Base-by-base conservation (phyloP, 2,888 invertebrate genomes). In the Pheosia tremula region DNA sequence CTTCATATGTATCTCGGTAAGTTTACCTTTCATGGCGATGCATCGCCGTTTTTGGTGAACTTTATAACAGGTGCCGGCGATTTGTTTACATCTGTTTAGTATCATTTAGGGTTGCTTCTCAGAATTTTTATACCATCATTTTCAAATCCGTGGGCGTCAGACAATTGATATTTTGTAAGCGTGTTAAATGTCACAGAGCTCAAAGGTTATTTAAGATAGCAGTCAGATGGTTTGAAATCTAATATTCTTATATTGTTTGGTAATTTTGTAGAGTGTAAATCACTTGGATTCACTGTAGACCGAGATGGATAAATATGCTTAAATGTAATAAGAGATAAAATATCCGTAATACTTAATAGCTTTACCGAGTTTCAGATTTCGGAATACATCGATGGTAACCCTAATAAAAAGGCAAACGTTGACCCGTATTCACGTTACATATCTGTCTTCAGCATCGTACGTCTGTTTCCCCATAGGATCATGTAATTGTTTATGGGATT, bases 361-460 rank as follows among this genome's bases (percentile, higher is more conserved):
- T 39, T 7, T 39, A 39, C 39, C 7, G 10, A 9, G 43, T 45
- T 45, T 9, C 43, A 6, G 47, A 11, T 47, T 11, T n/a, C n/a
- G 11, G 3, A n/a, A 47, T n/a, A 11, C 8, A n/a, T n/a, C n/a
- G n/a, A n/a, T n/a, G 47, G 47, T 4, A 47, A n/a, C 47, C 47
- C 47, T 47, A 47, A n/a, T 47, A n/a, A 5, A 47, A 47, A 47
- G 47, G 66, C 76, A 74, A 69, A 67, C 77, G 70, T 75, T 74
- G 74, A 78, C 71, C 79, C 63, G 71, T 66, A 69, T 73, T 74
- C 64, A 74, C 86, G 88, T 74, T 71, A 73, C 71, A 76, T 80
- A 79, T 90, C 87, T 73, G 79, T 88, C 83, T 73, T 69, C 85
- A 74, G 66, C 64, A 67, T 71, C 75, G 79, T 78, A 79, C 76